Percentiles rank a stretch among this genome's conserved stretches.
Evolutionary conservation across 1,140 invertebrate genomes (phyloP).

Genomic region (Nasonia longicornis): DNA sequence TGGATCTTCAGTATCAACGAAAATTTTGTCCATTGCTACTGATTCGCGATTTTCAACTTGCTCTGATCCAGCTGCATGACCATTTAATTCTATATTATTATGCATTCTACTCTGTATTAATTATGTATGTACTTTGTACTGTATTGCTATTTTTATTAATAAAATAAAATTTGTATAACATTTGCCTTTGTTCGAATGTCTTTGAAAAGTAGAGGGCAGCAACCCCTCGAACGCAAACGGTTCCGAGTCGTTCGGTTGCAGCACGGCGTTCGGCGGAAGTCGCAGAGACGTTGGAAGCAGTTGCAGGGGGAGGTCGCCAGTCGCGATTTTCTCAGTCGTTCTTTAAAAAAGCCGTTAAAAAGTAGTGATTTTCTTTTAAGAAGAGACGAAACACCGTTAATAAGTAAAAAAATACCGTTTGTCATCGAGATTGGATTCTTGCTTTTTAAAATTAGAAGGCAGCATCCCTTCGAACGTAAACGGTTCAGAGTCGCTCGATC

Average conservation of each 20-base stretch:
- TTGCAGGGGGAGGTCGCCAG: background rate
- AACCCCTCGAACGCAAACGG: slow-evolving; percentile 54
- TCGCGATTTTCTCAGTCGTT: slow-evolving; percentile 3
- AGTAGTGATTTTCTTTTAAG: background rate
- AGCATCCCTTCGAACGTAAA: no score
- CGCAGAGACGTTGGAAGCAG: slow-evolving; percentile 25
- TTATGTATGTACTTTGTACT: slow-evolving; percentile 22
- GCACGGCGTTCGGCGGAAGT: slow-evolving; percentile 55
- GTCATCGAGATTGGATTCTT: no score
- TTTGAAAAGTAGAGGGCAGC: slow-evolving; percentile 33
- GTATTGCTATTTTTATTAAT: slow-evolving; percentile 29
- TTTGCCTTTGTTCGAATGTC: background rate
- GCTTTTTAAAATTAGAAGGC: no score
- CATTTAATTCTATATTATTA: slow-evolving; percentile 25
- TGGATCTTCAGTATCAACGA: background rate
- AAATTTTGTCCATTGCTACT: slow-evolving; percentile 6
- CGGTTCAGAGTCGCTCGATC: no score
- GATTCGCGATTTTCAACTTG: slow-evolving; percentile 17
- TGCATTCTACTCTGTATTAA: slow-evolving; percentile 28
- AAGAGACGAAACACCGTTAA: no score
- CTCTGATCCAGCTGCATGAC: slow-evolving; percentile 7
- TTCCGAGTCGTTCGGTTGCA: slow-evolving; percentile 56
- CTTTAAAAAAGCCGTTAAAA: slow-evolving; percentile 3
- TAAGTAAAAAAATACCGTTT: no score
- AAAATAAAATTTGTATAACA: slow-evolving; percentile 11